Conservation (phyloP, 2,113 vertebrate genomes). For the Gracilinanus agilis region DNA sequence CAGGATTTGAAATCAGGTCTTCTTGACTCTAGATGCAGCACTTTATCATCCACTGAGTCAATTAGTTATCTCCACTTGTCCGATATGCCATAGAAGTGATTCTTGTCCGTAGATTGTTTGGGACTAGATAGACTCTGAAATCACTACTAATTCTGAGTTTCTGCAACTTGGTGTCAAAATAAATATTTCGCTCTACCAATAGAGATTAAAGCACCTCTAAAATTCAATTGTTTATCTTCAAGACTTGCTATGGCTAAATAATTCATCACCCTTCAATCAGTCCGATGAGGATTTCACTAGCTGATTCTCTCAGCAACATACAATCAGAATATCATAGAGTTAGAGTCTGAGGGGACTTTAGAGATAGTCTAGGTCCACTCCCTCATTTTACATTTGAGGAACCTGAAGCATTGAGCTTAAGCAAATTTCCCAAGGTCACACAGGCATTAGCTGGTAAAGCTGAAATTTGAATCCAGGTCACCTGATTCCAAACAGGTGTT, state of each 20-base stretch:
- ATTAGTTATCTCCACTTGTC: background rate
- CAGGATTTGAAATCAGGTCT: background rate
- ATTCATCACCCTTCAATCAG: background rate
- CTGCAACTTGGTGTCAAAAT: background rate
- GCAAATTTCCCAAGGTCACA: background rate
- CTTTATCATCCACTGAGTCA: background rate
- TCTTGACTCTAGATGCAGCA: background rate
- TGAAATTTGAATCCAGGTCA: rapidly evolving
- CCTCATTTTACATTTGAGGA: background rate
- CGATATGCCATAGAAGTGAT: background rate
- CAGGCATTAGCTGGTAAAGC: rapidly evolving
- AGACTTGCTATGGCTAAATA: background rate
- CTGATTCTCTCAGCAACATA: background rate
- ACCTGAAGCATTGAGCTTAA: background rate
- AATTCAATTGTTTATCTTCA: background rate
- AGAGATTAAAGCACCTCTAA: background rate
- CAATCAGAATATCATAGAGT: background rate
- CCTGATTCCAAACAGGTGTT: background rate
- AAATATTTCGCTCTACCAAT: background rate
- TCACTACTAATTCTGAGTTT: background rate
- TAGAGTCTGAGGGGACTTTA: background rate
- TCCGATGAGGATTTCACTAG: background rate
- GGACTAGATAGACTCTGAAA: background rate
- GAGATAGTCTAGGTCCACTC: background rate
- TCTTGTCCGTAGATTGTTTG: background rate